Evolutionary conservation across 2,113 vertebrate species (phyloP), one percentile per base, ranked within the genome.

Genomic region (Aegithalos caudatus): DNA sequence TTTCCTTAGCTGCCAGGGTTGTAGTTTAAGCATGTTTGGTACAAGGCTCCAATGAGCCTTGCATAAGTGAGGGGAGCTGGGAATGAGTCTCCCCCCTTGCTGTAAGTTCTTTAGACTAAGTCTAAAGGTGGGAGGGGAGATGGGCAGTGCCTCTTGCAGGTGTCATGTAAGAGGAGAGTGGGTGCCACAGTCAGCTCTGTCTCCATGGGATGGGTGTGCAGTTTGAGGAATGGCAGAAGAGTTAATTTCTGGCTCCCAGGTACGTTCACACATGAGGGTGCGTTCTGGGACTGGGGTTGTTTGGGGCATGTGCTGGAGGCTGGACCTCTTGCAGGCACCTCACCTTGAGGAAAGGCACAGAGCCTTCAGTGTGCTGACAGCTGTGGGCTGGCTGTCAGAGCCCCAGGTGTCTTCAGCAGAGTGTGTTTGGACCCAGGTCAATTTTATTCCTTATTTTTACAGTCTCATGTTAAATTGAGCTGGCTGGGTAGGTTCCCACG

Each of bases 131-230:
- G 65, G 28, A 44, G 7, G 19, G 16, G 9, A 54, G 31, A 4
- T 25, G 25, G n/a, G 31, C 50, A 29, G 3, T 6, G 14, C 31
- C 38, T 57, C 14, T 37, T 31, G 3, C 11, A 20, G 58, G 28
- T 53, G 37, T 12, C 6, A 0, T 0, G 1, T 20, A 10, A 38
- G 44, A 45, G 40, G 22, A 38, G 60, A 28, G 57, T 2, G 10
- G 37, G 17, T 71, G 79, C 47, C 6, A 0, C 33, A 25, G 1
- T 14, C 11, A 11, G 37, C 65, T 48, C 50, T 35, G 24, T 27
- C 9, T 12, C 24, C 0, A 2, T 1, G 29, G 25, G 18, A 17
- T 29, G 10, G 29, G 9, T 42, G 21, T 53, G 69, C 25, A 37
- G 0, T n/a, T 21, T 44, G 56, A 44, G 44, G 25, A 47, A 5